Base-by-base conservation (phyloP, 2,113 vertebrate genomes). In the Sylvicapra grimmia region DNA sequence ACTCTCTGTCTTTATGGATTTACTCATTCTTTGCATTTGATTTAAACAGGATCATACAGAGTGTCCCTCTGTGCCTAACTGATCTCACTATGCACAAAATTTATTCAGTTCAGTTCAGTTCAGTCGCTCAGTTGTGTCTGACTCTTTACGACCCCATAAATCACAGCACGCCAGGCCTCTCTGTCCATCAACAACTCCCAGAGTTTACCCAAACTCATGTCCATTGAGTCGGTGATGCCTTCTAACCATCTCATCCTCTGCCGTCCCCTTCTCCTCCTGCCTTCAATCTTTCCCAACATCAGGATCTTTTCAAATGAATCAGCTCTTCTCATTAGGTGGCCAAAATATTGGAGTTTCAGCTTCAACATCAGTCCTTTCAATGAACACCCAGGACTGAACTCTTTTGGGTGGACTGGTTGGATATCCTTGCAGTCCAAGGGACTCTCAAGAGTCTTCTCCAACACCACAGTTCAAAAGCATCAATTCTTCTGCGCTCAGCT, bases 91-190 rank as follows among this genome's bases (percentile, higher is more conserved):
- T 72, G 19, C 10, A 44, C 63, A 56, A 44, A 31, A 27, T 91
- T 68, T 4, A 59, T 33, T 29, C 13, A 33, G 33, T 36, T 63
- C 61, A 63, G 29, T 61, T 65, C 63, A 63, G 61, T 33, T 68
- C 65, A 68, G 33, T 21, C 2, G 0, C 65, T 36, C 4, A 0
- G 33, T 21, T 18, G n/a, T 68, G 65, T 68, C 8, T 2, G 1
- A 19, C 33, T 36, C 31, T n/a, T 9, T 65, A 8, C 8, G 2
- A 11, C 4, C 8, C 33, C 65, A 19, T 68, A 33, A 68, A 68
- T 19, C 5, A 19, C 16, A 68, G 33, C 16, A 10, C 1, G 0
- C 33, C 65, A 68, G 18, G 8, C 2, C 65, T n/a, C 65, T 18
- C 65, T 68, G 33, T 68, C 33, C 33, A 68, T 68, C 65, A 68